Percentiles rank a stretch among this genome's conserved stretches.
phyloP scores from a whole-genome alignment of 2,888 invertebrate species.

The Sisyra nigra region DNA sequence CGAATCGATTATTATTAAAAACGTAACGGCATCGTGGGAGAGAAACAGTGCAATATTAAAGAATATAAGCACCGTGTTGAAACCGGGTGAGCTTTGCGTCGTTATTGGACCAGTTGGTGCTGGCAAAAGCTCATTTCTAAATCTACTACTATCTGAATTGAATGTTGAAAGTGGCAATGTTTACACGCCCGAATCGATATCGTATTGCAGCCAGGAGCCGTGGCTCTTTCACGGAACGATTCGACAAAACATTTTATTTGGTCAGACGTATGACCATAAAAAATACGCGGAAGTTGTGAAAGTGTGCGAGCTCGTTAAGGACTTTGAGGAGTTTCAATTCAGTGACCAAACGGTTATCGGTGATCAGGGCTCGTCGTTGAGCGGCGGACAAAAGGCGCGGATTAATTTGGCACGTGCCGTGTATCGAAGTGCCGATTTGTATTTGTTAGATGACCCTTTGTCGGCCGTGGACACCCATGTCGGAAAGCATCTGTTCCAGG shows the following conservation, averaged over 20 bases:
- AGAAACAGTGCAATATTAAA: conserved; percentile 18
- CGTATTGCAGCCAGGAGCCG: conserved; percentile 71
- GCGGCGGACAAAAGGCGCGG: conserved; percentile 21
- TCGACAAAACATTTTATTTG: conserved; percentile 77
- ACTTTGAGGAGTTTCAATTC: conserved; percentile 33
- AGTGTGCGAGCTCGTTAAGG: conserved; percentile 28
- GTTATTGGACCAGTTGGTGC: conserved; percentile 40
- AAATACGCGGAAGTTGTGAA: conserved; percentile 33
- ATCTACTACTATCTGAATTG: conserved; percentile 45
- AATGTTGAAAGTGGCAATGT: conserved; percentile 40
- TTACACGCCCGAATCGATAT: conserved; percentile 42
- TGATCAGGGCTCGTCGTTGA: conserved; percentile 33
- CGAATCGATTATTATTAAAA: conserved; percentile 14
- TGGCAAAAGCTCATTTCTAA: conserved; percentile 50
- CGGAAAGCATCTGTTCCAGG: conserved; percentile 22
- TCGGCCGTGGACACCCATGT: conserved; percentile 6
- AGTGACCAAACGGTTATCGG: conserved; percentile 41
- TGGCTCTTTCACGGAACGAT: conserved; percentile 72
- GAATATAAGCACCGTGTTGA: conserved; percentile 19
- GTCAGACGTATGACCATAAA: conserved; percentile 41
- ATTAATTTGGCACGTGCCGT: conserved; percentile 7
- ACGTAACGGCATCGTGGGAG: conserved; percentile 24
- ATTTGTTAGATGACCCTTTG: conserved; percentile 8
- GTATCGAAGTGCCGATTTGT: conserved; percentile 5
- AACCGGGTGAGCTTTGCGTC: conserved; percentile 28